A percentile compares a stretch with the other conserved stretches of the same genome.
Evolutionary conservation across 2,113 vertebrate species (phyloP).

Genomic region (Aspidoscelis tigris): DNA sequence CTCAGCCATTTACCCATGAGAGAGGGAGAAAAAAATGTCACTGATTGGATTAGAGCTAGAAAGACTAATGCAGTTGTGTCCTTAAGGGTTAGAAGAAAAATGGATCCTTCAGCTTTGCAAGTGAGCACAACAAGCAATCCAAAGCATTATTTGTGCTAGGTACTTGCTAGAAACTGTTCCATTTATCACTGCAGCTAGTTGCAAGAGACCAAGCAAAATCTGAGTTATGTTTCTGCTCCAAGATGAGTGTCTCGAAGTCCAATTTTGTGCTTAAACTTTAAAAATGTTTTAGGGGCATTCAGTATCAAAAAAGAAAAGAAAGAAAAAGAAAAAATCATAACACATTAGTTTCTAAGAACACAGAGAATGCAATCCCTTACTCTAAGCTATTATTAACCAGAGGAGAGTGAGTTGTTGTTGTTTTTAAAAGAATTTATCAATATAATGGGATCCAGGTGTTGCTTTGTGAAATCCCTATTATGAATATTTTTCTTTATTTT

Average conservation of each 20-base stretch:
- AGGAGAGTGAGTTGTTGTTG: no score
- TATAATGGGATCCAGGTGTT: no score
- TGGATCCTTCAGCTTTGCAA: constrained; percentile 59
- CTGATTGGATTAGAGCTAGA: constrained; percentile 62
- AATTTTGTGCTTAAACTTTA: constrained; percentile 48
- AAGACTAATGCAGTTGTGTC: constrained; percentile 65
- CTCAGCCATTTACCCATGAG: constrained; percentile 50
- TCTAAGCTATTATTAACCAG: no score
- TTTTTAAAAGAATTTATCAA: neutral
- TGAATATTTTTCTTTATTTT: no score
- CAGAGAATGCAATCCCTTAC: neutral
- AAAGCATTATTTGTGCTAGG: constrained; percentile 62
- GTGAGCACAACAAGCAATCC: constrained; percentile 67
- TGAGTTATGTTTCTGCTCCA: constrained; percentile 52
- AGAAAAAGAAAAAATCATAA: constrained; percentile 14
- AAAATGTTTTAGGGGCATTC: constrained; percentile 43
- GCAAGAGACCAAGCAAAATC: constrained; percentile 50
- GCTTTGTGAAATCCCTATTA: no score
- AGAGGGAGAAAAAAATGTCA: constrained; percentile 39
- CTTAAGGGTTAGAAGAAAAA: constrained; percentile 75
- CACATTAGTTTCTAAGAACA: neutral
- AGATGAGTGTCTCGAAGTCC: constrained; percentile 42
- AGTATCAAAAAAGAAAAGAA: constrained; percentile 15
- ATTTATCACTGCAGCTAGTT: constrained; percentile 69
- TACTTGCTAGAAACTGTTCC: constrained; percentile 56